Evolutionary conservation across 92 coral and sea anemone genomes (phyloP), one percentile per base, ranked within the genome.

Genomic region (Nematostella vectensis): DNA sequence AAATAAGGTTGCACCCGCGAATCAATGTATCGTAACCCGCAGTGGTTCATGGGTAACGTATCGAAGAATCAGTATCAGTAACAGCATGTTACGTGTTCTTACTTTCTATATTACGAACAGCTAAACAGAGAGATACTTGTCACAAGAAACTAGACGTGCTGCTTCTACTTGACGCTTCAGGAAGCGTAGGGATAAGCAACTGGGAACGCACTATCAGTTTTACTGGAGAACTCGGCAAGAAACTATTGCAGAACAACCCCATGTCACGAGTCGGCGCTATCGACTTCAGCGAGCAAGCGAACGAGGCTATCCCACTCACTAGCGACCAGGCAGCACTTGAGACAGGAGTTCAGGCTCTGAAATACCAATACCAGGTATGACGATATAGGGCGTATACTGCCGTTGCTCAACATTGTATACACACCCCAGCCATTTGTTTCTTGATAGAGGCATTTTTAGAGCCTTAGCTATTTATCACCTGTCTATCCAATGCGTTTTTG

Each of bases 151-250:
- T 74, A 29, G 94, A 83, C 37, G 65, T 65, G n/a, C 48, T 83
- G 24, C 30, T 62, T 12, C 70, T 75, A 2, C 60, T 83, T 10
- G 94, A 83, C 54, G 94, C 86, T 2, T 83, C 94, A 1, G 94
- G 86, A 13, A 83, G 86, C 23, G 79, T 83, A 24, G 57, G 57
- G 13, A 62, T 31, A 20, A 47, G 31, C 16, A 83, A 83, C 76
- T 83, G 94, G 94, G 19, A 45, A 12, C 72, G 61, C 27, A 73
- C 82, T 47, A 65, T 78, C 9, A 58, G 78, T 8, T 74, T 83
- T 48, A 61, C 82, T 1, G 29, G 26, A 4, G 20, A 70, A 10
- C 55, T 74, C 26, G 78, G 69, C 12, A 22, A 44, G 22, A 39
- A 56, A 2, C 44, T 83, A 23, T 39, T 78, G 25, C 24, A 54